Evolutionary conservation across 2,113 vertebrate species (phyloP), one percentile per base, ranked within the genome.

Genomic region (Trematocara macrostoma): DNA sequence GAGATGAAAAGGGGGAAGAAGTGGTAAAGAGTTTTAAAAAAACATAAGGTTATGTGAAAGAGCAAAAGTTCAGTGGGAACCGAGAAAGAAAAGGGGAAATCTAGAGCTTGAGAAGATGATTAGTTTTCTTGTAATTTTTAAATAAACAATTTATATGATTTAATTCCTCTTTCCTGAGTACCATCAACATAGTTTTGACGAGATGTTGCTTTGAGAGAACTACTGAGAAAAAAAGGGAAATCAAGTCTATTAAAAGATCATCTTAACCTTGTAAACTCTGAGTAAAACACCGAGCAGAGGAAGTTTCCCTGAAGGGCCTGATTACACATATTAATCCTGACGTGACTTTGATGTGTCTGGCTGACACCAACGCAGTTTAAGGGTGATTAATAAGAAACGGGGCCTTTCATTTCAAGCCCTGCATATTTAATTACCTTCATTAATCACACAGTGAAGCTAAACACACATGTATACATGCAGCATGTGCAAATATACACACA

Each of bases 361-460:
- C 61, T 16, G 59, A 89, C 88, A 92, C 78, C 78, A 7, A 88
- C 40, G 61, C 84, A 84, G 84, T 20, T 84, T 59, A 35, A 85
- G 45, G 82, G 85, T 91, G 92, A 93, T 95, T 92, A 92, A 94
- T 91, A 95, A 88, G 87, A 92, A 91, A 94, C 83, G 84, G 87
- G 92, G 71, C 79, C 83, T 88, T 83, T 87, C 59, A 59, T 76
- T 86, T 69, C 74, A 18, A 49, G 84, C 85, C 74, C 86, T 85
- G 74, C 71, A 84, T 89, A 45, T 89, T 89, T 92, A 95, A 95
- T 90, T 53, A 90, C 92, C 84, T 71, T 79, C 91, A 96, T 95
- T 91, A 89, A 94, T 96, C 94, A 93, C 84, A 84, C 42, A 53
- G 31, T 6, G 34, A 67, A 51, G 35, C 23, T 8, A 61, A 78